A percentile compares a stretch with the other conserved stretches of the same genome.
phyloP scores from a whole-genome alignment of 2,888 invertebrate species.

The Eristalis arbustorum region DNA sequence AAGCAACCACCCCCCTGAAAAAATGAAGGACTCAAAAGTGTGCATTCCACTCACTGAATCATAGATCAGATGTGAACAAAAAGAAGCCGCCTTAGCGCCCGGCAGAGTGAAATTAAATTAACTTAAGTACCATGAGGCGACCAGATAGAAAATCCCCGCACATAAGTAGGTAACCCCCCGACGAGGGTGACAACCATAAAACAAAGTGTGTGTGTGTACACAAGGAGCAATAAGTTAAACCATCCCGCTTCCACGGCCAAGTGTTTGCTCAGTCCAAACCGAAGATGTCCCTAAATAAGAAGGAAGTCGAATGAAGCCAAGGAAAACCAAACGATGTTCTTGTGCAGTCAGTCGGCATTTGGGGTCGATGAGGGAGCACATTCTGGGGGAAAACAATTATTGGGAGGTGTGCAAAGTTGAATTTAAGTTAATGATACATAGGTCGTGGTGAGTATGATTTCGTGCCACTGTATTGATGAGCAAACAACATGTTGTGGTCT shows the following conservation, averaged over 20 bases:
- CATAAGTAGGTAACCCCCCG: constrained; percentile 35
- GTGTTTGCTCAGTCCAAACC: constrained; percentile 23
- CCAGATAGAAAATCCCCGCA: constrained; percentile 45
- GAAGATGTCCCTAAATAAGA: constrained; percentile 37
- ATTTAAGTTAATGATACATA: too few species aligned
- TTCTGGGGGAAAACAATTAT: neutral
- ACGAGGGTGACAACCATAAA: constrained; percentile 62
- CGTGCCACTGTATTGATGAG: too few species aligned
- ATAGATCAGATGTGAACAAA: neutral
- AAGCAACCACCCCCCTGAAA: neutral
- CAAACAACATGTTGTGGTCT: too few species aligned
- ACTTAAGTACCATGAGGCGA: constrained; percentile 48
- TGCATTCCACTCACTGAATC: neutral
- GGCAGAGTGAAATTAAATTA: constrained; percentile 51
- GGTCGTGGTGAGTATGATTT: too few species aligned
- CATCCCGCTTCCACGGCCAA: constrained; percentile 32
- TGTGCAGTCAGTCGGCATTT: neutral
- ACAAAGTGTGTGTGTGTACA: constrained; percentile 18
- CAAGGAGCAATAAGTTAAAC: constrained; percentile 24
- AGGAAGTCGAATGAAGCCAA: constrained; percentile 1
- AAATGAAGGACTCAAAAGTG: neutral
- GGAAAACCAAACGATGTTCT: neutral
- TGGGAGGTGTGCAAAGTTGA: too few species aligned
- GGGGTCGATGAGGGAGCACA: constrained; percentile 34
- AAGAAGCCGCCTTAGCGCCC: neutral